Percentiles rank a stretch among this genome's conserved stretches.
Evolutionary conservation across 2,113 vertebrate genomes (phyloP).

Genomic region (Calidris pygmaea): DNA sequence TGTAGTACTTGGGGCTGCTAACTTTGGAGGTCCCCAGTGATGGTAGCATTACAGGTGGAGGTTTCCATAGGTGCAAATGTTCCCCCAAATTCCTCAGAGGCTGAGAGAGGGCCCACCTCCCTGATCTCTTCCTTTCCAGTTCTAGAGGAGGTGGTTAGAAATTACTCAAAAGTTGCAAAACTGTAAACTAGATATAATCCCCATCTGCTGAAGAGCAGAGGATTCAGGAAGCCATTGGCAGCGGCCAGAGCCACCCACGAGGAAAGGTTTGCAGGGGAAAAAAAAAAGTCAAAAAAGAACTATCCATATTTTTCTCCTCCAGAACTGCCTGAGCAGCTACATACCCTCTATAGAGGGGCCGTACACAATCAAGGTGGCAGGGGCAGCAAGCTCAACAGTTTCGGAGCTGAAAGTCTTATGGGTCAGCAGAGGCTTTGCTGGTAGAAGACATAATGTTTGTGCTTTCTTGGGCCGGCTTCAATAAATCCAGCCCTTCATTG

Average conservation of each 20-base stretch:
- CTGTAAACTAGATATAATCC: not conserved
- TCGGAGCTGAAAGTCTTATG: not conserved
- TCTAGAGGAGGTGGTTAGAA: not conserved
- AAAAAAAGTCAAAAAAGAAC: not conserved
- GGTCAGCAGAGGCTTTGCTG: not conserved
- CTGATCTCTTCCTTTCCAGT: not conserved
- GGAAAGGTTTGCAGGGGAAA: not conserved
- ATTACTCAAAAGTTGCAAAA: not conserved
- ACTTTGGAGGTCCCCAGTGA: not conserved
- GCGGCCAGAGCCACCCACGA: not conserved
- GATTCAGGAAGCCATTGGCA: not conserved
- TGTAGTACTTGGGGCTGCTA: not conserved
- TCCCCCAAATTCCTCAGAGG: not conserved
- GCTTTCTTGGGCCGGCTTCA: not conserved
- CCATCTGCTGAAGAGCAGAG: not conserved
- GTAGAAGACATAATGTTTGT: not conserved
- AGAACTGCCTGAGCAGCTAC: not conserved
- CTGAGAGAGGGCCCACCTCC: not conserved
- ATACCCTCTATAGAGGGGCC: not conserved
- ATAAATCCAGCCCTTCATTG: not conserved
- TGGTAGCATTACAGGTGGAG: not conserved
- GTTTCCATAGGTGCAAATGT: not conserved
- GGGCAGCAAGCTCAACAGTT: not conserved
- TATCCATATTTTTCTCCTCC: not conserved
- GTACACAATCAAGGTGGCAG: not conserved